These are phyloP conservation scores for Drosophila lacicola DNA, from an alignment of 2,888 invertebrate species.

Conservation along the genomic window DNA sequence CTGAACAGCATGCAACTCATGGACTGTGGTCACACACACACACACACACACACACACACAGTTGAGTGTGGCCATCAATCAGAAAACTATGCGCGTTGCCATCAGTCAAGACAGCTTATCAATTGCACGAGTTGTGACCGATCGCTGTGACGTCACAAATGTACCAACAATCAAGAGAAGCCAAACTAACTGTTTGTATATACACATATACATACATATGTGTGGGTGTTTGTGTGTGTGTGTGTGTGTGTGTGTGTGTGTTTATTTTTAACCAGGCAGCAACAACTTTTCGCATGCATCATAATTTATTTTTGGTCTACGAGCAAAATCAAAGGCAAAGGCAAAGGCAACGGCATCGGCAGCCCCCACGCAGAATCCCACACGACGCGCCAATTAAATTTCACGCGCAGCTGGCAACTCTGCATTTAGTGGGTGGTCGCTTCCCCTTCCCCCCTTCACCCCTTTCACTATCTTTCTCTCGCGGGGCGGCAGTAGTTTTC, in stretches of 20 bases:
- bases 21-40: not conserved
- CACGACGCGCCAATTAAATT: constrained; percentile 48
- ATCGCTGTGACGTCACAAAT: constrained; percentile 60
- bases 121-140: constrained; percentile 59
- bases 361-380: constrained; percentile 49
- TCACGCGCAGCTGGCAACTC: constrained; percentile 64
- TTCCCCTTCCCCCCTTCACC: constrained; percentile 7
- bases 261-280: constrained; percentile 68
- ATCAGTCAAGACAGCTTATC: constrained; percentile 38
- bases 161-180: constrained; percentile 17
- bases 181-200: constrained; percentile 4
- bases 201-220: constrained; percentile 2
- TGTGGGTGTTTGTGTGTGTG: constrained; percentile 1
- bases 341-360: constrained; percentile 3
- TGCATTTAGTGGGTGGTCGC: constrained; percentile 57
- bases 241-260: constrained; percentile 10
- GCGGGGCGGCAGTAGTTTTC: constrained; percentile 9
- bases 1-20: constrained; percentile 7
- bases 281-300: constrained; percentile 66
- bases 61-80: constrained; percentile 35
- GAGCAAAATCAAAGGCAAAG: constrained; percentile 44
- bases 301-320: constrained; percentile 75
- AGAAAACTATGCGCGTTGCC: constrained; percentile 32
- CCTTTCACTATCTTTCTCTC: not conserved
- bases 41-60: not conserved